Percentiles rank a stretch among this genome's conserved stretches.
phyloP scores from a whole-genome alignment of 92 coral and sea anemone genomes.

The Porites cylindrica region DNA sequence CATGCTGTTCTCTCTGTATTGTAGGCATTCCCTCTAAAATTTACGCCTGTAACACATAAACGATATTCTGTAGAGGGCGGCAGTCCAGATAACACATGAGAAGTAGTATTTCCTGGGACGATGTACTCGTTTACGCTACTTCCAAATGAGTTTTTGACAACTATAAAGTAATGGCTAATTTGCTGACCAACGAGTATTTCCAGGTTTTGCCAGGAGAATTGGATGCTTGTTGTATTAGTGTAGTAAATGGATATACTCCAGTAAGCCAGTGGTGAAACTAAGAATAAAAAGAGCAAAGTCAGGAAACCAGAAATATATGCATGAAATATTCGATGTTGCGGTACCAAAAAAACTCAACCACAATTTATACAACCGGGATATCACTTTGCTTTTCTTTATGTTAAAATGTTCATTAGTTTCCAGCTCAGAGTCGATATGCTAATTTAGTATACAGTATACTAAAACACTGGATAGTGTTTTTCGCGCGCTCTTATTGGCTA shows the following conservation, averaged over 20 bases:
- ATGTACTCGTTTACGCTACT: background rate
- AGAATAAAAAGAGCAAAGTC: background rate
- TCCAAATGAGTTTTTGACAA: background rate
- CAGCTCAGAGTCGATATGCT: no score
- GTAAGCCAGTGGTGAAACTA: background rate
- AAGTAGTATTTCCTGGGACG: background rate
- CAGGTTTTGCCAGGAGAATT: background rate
- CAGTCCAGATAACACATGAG: background rate
- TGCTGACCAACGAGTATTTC: background rate
- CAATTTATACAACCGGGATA: no score
- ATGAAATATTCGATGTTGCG: no score
- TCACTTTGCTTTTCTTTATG: no score
- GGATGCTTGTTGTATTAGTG: background rate
- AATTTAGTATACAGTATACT: no score
- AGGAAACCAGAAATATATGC: no score
- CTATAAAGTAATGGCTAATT: background rate
- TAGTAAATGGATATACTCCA: background rate
- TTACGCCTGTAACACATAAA: background rate
- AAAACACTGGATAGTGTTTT: no score
- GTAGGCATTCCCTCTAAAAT: background rate
- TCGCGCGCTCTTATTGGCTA: no score
- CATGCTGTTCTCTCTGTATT: background rate
- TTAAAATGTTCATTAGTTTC: no score
- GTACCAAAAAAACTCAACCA: no score
- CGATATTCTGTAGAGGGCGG: background rate